Percentiles rank a stretch among this genome's conserved stretches.
Evolutionary conservation across 92 coral and sea anemone species (phyloP).

Genomic region (Muricea muricata): DNA sequence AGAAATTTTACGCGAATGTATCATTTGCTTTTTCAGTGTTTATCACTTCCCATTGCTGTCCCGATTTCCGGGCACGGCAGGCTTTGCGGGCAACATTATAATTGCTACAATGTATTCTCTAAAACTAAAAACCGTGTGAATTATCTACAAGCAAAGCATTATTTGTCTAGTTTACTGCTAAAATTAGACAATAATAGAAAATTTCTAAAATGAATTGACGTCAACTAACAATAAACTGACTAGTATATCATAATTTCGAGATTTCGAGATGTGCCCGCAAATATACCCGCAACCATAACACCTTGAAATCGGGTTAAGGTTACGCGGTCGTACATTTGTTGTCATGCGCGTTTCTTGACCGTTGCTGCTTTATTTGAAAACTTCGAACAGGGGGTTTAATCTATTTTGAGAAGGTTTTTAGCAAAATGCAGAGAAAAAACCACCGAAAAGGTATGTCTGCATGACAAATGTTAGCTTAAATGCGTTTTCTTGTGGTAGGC

Average conservation of each 20-base stretch:
- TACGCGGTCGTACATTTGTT: neutral
- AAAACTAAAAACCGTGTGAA: too few species aligned
- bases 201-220: too few species aligned
- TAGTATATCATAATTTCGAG: too few species aligned
- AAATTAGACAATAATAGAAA: too few species aligned
- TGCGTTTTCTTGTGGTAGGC: too few species aligned
- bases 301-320: too few species aligned
- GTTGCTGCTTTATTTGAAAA: neutral
- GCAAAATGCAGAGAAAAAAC: neutral
- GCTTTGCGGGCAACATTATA: neutral
- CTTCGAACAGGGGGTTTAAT: neutral
- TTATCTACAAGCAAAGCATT: too few species aligned
- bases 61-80: neutral
- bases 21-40: neutral
- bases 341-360: constrained; percentile 9
- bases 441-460: neutral
- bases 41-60: too few species aligned
- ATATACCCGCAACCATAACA: too few species aligned
- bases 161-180: too few species aligned
- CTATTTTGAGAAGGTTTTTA: neutral
- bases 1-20: neutral
- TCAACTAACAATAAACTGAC: too few species aligned
- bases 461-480: too few species aligned
- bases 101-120: neutral
- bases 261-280: neutral